A percentile compares a stretch with the other conserved stretches of the same genome.
Evolutionary conservation across 1,140 invertebrate species (phyloP).

Genomic region (Lanistes nyassanus): DNA sequence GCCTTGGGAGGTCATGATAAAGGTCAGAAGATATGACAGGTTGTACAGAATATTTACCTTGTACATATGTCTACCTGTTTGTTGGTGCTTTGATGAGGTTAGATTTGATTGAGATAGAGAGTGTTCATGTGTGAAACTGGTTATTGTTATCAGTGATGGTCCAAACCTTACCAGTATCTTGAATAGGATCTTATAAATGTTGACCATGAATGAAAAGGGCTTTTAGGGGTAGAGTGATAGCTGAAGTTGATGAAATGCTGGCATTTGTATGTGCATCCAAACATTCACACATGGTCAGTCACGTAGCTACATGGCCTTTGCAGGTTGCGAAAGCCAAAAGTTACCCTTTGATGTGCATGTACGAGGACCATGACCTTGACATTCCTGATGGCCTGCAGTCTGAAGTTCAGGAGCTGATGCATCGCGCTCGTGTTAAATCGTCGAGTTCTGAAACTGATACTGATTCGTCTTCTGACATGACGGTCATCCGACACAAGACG

Average conservation of each 20-base stretch:
- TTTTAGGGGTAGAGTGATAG: too few relatives aligned
- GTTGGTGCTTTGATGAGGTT: too few relatives aligned
- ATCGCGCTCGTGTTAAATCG: conserved; percentile 64
- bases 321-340: conserved; percentile 68
- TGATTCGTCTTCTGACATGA: conserved; percentile 72
- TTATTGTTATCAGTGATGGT: too few relatives aligned
- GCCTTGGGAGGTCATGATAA: conserved; percentile 80
- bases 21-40: conserved; percentile 64
- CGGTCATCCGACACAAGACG: conserved; percentile 71
- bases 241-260: too few relatives aligned
- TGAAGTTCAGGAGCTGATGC: conserved; percentile 58
- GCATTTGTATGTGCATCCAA: too few relatives aligned
- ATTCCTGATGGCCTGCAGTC: conserved; percentile 54
- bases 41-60: too few relatives aligned
- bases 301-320: background rate
- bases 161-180: too few relatives aligned
- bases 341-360: conserved; percentile 74
- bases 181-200: too few relatives aligned
- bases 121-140: too few relatives aligned
- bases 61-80: too few relatives aligned
- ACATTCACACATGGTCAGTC: background rate
- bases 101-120: too few relatives aligned
- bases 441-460: conserved; percentile 74
- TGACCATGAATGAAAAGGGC: too few relatives aligned
- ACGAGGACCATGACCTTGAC: conserved; percentile 56